phyloP scores from a whole-genome alignment of 1,140 invertebrate species.

The Drosophila kohkoa region DNA sequence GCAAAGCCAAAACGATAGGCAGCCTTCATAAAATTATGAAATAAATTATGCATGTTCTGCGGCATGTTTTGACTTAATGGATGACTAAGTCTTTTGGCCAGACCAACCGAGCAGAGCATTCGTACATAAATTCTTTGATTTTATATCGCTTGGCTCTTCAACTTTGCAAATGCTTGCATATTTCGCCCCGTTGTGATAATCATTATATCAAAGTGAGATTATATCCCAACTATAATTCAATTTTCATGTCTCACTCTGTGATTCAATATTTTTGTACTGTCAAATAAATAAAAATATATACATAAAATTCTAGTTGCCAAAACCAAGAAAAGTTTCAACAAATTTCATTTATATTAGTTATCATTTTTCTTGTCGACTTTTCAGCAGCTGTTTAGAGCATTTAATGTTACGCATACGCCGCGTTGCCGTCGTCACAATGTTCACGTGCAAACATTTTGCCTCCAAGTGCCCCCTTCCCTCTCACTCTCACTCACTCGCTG shows the following conservation, averaged over 20 bases:
- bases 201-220: not conserved
- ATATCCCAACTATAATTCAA: not conserved
- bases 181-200: conserved; percentile 18
- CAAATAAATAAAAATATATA: conserved; percentile 15
- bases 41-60: conserved; percentile 45
- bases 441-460: conserved; percentile 58
- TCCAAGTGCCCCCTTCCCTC: conserved; percentile 1
- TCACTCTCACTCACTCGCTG: not conserved
- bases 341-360: conserved; percentile 54
- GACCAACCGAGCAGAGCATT: conserved; percentile 8
- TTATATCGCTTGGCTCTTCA: conserved; percentile 57
- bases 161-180: conserved; percentile 44
- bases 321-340: not conserved
- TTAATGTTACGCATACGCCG: conserved; percentile 61
- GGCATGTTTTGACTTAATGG: conserved; percentile 45
- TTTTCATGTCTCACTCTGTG: not conserved
- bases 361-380: conserved; percentile 50
- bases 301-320: not conserved
- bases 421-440: conserved; percentile 40
- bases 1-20: conserved; percentile 1
- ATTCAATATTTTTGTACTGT: not conserved
- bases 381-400: conserved; percentile 65
- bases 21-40: conserved; percentile 49
- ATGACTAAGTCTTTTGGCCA: conserved; percentile 62
- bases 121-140: conserved; percentile 66